These are phyloP conservation scores for Dynastes hyllus DNA, from an alignment of 2,888 invertebrate genomes.

Conservation along the genomic window DNA sequence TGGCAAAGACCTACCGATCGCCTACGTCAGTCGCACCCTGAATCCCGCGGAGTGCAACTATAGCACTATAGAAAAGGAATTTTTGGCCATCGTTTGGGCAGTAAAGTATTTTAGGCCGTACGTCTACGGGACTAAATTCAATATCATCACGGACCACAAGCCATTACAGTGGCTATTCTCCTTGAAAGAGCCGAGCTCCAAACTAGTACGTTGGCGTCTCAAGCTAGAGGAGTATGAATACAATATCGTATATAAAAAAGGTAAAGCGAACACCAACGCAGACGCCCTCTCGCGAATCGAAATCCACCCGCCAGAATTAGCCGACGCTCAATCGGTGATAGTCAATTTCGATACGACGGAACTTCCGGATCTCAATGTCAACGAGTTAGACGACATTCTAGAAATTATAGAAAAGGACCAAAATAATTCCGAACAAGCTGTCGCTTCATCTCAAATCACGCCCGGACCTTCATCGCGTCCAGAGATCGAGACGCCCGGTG, in stretches of 20 bases:
- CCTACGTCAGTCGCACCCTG: constrained; percentile 46
- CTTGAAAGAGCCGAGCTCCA: constrained; percentile 8
- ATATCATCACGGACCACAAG: constrained; percentile 5
- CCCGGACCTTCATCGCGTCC: neutral
- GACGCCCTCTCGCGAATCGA: too few species aligned
- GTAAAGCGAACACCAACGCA: neutral
- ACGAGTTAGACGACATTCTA: neutral
- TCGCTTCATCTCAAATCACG: neutral
- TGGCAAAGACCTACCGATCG: constrained; percentile 51
- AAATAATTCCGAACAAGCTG: neutral
- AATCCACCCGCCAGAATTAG: too few species aligned
- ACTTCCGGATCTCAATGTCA: neutral
- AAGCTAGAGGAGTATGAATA: constrained; percentile 6
- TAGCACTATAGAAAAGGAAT: constrained; percentile 51
- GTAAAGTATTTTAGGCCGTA: neutral
- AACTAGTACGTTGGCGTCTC: constrained; percentile 18
- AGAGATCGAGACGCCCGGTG: neutral
- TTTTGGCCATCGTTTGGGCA: neutral
- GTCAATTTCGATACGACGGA: too few species aligned
- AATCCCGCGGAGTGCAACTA: constrained; percentile 50
- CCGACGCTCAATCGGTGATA: too few species aligned
- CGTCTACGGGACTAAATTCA: neutral
- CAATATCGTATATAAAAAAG: constrained; percentile 3
- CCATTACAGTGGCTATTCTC: constrained; percentile 26
- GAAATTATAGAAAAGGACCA: too few species aligned